Percentiles rank a stretch among this genome's conserved stretches.
phyloP scores from a whole-genome alignment of 2,888 invertebrate species.

The Phortica magna region DNA sequence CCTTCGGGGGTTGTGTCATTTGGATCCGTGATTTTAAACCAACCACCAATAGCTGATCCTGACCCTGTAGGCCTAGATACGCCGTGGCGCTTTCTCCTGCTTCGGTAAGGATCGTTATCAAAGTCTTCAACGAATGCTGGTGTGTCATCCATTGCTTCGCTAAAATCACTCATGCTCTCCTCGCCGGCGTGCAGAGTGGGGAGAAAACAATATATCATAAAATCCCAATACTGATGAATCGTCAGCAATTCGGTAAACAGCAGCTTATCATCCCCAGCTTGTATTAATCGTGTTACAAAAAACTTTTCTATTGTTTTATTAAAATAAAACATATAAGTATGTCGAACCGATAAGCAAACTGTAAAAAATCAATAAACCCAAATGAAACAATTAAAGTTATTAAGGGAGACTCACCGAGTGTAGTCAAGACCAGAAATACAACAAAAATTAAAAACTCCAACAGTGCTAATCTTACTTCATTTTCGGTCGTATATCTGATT shows the following conservation, averaged over 20 bases:
- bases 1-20: slow-evolving; percentile 16
- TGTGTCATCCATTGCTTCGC: too few species aligned
- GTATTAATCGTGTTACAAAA: not conserved
- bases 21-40: not conserved
- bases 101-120: not conserved
- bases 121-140: not conserved
- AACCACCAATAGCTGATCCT: too few species aligned
- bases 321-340: slow-evolving; percentile 33
- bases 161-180: not conserved
- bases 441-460: slow-evolving; percentile 15
- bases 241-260: slow-evolving; percentile 11
- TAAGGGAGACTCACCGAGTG: slow-evolving; percentile 34
- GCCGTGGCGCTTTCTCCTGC: too few species aligned
- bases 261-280: not conserved
- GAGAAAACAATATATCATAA: slow-evolving; percentile 15
- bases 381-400: too few species aligned
- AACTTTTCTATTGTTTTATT: slow-evolving; percentile 1
- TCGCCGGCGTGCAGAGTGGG: slow-evolving; percentile 1
- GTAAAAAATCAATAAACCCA: not conserved
- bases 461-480: slow-evolving; percentile 1
- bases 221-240: slow-evolving; percentile 37
- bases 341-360: slow-evolving; percentile 34
- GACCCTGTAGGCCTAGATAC: too few species aligned
- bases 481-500: slow-evolving; percentile 37
- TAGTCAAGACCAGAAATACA: slow-evolving; percentile 35